Percentiles rank a stretch among this genome's conserved stretches.
These are phyloP conservation scores for Trachelus tabidus DNA, from an alignment of 2,888 invertebrate genomes.

Conservation along the genomic window DNA sequence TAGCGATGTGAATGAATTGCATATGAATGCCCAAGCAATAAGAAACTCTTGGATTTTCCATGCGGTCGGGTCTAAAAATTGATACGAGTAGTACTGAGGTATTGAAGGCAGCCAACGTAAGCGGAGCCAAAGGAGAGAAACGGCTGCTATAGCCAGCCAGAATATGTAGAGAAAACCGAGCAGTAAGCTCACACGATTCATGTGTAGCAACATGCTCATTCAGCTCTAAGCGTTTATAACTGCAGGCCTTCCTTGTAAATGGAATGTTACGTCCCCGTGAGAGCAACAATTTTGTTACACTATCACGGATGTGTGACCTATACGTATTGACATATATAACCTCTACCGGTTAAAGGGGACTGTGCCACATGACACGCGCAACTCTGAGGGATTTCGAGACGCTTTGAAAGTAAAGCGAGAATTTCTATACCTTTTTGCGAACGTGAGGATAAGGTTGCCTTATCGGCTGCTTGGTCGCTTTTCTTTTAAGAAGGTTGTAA, in stretches of 20 bases:
- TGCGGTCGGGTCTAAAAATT: neutral
- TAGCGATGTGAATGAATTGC: neutral
- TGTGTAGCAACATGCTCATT: conserved; percentile 8
- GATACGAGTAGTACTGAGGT: neutral
- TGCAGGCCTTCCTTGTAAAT: conserved; percentile 1
- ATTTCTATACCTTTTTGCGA: neutral
- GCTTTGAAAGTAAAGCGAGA: neutral
- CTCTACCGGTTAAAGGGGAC: neutral
- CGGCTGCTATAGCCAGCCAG: neutral
- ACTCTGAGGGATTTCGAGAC: neutral
- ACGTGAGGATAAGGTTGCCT: neutral
- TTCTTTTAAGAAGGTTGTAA: too few relatives aligned
- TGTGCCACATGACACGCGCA: neutral
- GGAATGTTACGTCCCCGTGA: neutral
- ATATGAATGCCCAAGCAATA: neutral
- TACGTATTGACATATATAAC: neutral
- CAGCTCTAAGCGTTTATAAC: conserved; percentile 11
- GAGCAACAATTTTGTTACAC: neutral
- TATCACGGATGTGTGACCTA: neutral
- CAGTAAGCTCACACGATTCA: conserved; percentile 4
- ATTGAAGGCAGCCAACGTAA: neutral
- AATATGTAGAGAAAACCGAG: neutral
- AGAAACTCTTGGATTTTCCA: neutral
- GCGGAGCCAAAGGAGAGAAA: neutral
- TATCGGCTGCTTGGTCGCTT: neutral